Evolutionary conservation across 2,888 invertebrate genomes (phyloP).

Genomic region (Thecophora atra): DNA sequence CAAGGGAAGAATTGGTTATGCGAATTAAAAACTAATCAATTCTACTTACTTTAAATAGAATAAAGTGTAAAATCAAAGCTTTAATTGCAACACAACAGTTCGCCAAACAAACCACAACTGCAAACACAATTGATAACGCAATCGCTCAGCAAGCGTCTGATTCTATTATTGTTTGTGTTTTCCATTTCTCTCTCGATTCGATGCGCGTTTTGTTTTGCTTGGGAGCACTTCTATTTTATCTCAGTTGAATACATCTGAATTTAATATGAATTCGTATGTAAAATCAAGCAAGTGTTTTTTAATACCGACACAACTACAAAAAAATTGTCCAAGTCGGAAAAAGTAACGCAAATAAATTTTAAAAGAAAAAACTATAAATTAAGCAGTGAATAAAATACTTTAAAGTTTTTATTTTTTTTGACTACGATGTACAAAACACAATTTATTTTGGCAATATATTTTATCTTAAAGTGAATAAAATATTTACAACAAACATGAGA

Average conservation of each 20-base stretch:
- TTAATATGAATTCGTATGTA: too few species aligned
- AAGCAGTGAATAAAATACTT: too few species aligned
- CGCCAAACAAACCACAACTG: conserved; percentile 12
- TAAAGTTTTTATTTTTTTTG: too few species aligned
- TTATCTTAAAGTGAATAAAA: conserved; percentile 15
- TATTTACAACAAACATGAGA: not conserved
- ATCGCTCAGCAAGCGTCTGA: not conserved
- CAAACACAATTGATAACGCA: not conserved
- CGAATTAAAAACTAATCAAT: not conserved
- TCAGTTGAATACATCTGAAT: too few species aligned
- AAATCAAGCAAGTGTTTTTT: too few species aligned
- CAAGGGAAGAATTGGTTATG: not conserved
- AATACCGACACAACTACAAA: too few species aligned
- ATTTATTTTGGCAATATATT: not conserved
- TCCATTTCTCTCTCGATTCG: not conserved
- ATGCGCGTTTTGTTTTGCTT: not conserved
- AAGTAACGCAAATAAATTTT: too few species aligned
- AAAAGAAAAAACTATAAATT: too few species aligned
- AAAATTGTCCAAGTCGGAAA: too few species aligned
- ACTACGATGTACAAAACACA: too few species aligned
- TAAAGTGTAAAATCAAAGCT: not conserved
- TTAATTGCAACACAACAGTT: conserved; percentile 13
- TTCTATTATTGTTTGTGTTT: not conserved
- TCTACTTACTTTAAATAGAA: not conserved
- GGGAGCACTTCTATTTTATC: too few species aligned